Evolutionary conservation across 2,113 vertebrate species (phyloP).

Genomic region (Corydoras maculifer): DNA sequence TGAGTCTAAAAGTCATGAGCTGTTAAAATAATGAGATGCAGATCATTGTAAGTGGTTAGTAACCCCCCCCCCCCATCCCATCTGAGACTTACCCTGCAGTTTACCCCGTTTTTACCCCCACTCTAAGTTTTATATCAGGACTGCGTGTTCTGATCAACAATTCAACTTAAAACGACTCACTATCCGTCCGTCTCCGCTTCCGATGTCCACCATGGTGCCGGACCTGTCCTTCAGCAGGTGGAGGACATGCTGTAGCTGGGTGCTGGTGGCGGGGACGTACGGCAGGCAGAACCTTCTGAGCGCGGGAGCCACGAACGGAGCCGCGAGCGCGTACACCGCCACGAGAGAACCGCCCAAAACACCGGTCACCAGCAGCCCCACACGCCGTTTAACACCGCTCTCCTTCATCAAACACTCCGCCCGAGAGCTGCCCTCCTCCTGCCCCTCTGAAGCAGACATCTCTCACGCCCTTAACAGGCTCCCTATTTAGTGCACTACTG

Average conservation of each 20-base stretch:
- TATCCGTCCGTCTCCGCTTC: conserved; percentile 89
- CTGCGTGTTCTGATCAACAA: not conserved
- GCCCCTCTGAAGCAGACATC: conserved; percentile 38
- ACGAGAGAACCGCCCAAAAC: conserved; percentile 69
- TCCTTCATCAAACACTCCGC: not conserved
- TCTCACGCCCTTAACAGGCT: not conserved
- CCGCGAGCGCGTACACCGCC: conserved; percentile 70
- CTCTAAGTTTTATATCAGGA: too few species aligned
- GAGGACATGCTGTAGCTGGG: conserved; percentile 81
- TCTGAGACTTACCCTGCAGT: too few species aligned
- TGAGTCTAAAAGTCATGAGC: too few species aligned
- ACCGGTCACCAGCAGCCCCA: conserved; percentile 69
- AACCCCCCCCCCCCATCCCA: too few species aligned
- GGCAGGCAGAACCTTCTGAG: conserved; percentile 84
- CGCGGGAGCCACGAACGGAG: conserved; percentile 80
- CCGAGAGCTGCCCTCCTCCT: not conserved
- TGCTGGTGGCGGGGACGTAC: conserved; percentile 83
- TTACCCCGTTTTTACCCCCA: too few species aligned
- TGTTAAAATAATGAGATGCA: too few species aligned
- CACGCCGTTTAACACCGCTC: conserved; percentile 25
- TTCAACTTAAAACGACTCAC: conserved; percentile 67
- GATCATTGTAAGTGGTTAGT: too few species aligned
- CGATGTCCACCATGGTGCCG: conserved; percentile 80
- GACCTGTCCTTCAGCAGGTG: conserved; percentile 62
- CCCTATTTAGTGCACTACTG: not conserved